These are phyloP conservation scores for Rynchops niger DNA, from an alignment of 2,113 vertebrate species.

Conservation along the genomic window DNA sequence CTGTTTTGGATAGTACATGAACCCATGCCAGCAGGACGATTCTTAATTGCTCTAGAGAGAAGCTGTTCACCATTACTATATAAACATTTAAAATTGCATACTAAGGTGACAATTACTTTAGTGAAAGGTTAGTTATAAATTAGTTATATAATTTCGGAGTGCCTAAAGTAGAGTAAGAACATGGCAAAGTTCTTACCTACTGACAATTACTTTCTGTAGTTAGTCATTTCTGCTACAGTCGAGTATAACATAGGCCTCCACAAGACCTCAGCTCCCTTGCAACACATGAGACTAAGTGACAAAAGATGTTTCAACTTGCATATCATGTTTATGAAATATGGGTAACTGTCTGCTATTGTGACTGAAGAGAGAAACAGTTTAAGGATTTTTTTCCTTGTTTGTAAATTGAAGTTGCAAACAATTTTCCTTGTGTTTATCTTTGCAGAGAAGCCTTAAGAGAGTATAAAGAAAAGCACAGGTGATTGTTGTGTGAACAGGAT, in stretches of 20 bases:
- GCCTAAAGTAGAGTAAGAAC: not conserved
- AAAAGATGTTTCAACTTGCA: not conserved
- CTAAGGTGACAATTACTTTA: not conserved
- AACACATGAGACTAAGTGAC: not conserved
- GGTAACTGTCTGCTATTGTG: not conserved
- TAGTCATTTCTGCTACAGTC: not conserved
- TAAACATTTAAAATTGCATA: not conserved
- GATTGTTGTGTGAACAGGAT: not conserved
- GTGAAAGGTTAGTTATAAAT: conserved; percentile 3
- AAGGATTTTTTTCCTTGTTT: not conserved
- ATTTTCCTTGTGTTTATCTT: not conserved
- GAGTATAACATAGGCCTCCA: not conserved
- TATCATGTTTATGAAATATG: not conserved
- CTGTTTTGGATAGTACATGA: not conserved
- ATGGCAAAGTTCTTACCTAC: not conserved
- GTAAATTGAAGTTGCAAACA: not conserved
- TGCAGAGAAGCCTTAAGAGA: not conserved
- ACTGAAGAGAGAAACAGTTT: not conserved
- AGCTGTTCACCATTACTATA: not conserved
- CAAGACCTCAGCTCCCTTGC: not conserved
- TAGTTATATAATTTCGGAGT: not conserved
- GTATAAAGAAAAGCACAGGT: not conserved
- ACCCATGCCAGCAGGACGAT: not conserved
- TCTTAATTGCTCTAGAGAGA: not conserved
- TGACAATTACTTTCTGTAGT: not conserved